Conservation (phyloP, 2,113 vertebrate genomes). For the Lonchura striata region DNA sequence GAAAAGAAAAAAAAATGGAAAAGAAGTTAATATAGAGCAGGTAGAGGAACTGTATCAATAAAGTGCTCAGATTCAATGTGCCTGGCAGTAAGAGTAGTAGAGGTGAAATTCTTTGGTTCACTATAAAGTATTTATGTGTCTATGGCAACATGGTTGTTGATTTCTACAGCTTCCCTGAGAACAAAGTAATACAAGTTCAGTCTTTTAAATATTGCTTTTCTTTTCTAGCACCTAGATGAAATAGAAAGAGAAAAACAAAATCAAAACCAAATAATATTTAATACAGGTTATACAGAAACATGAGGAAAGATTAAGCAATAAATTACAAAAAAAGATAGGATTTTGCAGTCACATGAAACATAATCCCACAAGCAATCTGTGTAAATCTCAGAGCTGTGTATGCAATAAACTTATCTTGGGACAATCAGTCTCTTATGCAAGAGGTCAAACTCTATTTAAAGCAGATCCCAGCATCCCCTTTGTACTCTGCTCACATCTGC, state of each 20-base stretch:
- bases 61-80: not conserved
- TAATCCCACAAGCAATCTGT: slow-evolving; percentile 53
- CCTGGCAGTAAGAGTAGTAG: not conserved
- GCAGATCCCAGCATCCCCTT: not conserved
- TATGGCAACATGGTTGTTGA: slow-evolving; percentile 15
- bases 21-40: not conserved
- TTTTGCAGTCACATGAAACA: slow-evolving; percentile 42
- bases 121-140: slow-evolving; percentile 20
- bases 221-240: not conserved
- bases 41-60: not conserved
- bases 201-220: not conserved
- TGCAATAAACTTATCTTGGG: slow-evolving; percentile 40
- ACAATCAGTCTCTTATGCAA: slow-evolving; percentile 34
- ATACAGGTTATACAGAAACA: slow-evolving; percentile 15
- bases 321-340: slow-evolving; percentile 21
- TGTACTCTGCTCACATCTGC: not conserved
- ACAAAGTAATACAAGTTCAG: not conserved
- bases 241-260: not conserved
- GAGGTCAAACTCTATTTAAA: slow-evolving; percentile 50
- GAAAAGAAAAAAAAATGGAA: not conserved
- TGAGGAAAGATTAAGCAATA: slow-evolving; percentile 16
- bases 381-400: slow-evolving; percentile 29
- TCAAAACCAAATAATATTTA: not conserved
- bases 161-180: not conserved
- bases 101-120: not conserved